Evolutionary conservation across 2,113 vertebrate species (phyloP).

Genomic region (Corythoichthys intestinalis): DNA sequence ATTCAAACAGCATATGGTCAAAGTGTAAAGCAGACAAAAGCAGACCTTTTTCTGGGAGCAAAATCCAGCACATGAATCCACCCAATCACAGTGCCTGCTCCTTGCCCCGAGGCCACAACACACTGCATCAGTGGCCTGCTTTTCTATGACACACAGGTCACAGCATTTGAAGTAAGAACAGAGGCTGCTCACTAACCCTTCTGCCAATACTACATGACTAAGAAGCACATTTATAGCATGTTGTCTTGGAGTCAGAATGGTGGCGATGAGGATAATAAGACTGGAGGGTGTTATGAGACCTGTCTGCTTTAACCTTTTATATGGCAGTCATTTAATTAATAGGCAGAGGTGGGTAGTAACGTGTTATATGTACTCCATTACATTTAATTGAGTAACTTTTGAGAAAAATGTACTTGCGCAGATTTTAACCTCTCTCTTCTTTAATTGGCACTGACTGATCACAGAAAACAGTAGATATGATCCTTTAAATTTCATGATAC

Average conservation of each 20-base stretch:
- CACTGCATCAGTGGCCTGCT: constrained; percentile 60
- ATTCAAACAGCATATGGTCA: constrained; percentile 17
- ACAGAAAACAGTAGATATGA: too few species aligned
- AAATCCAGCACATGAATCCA: constrained; percentile 55
- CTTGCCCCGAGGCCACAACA: constrained; percentile 51
- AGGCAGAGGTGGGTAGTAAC: too few species aligned
- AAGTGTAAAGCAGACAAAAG: constrained; percentile 41
- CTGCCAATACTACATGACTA: constrained; percentile 6
- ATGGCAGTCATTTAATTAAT: too few species aligned
- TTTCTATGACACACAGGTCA: constrained; percentile 59
- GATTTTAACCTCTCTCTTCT: too few species aligned
- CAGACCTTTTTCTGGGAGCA: constrained; percentile 40
- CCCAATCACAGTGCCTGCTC: constrained; percentile 58
- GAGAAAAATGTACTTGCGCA: too few species aligned
- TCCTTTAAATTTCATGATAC: too few species aligned
- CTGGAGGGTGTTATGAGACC: constrained; percentile 24
- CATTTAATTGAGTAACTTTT: too few species aligned
- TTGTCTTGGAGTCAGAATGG: constrained; percentile 33
- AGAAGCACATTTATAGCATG: constrained; percentile 32
- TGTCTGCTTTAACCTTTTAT: constrained; percentile 28
- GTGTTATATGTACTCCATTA: too few species aligned
- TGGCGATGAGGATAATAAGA: constrained; percentile 25
- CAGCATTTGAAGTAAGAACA: constrained; percentile 31
- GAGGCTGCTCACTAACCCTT: constrained; percentile 22
- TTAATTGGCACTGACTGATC: too few species aligned